Percentiles rank a stretch among this genome's conserved stretches.
phyloP scores from a whole-genome alignment of 2,113 vertebrate species.

The Lampris incognitus region DNA sequence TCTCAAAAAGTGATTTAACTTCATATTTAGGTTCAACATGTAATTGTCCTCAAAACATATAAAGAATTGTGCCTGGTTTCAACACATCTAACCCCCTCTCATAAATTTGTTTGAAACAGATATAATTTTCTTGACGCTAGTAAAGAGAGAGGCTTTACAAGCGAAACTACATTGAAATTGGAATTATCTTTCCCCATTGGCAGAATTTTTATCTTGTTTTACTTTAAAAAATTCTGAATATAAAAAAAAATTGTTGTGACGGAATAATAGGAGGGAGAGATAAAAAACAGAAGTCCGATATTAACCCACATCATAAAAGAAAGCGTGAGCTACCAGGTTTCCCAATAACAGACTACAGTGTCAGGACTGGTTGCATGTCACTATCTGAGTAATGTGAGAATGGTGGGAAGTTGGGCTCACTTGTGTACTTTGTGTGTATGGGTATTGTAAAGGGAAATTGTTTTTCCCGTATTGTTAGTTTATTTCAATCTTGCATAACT shows the following conservation, averaged over 20 bases:
- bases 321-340: neutral
- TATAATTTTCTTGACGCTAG: too few relatives aligned
- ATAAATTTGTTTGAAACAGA: too few relatives aligned
- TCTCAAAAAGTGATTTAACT: too few relatives aligned
- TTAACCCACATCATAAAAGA: neutral
- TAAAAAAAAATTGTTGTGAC: too few relatives aligned
- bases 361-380: constrained; percentile 15
- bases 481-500: constrained; percentile 55
- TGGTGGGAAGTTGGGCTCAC: constrained; percentile 44
- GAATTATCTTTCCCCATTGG: too few relatives aligned
- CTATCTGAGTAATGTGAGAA: constrained; percentile 42
- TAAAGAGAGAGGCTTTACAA: too few relatives aligned
- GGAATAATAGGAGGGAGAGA: neutral
- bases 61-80: neutral
- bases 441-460: constrained; percentile 60
- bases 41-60: neutral
- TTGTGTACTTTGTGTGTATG: constrained; percentile 60
- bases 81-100: neutral
- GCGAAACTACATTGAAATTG: too few relatives aligned
- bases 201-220: too few relatives aligned
- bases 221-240: too few relatives aligned
- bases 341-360: neutral
- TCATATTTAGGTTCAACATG: too few relatives aligned
- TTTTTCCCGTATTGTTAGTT: constrained; percentile 54
- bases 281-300: neutral